A percentile compares a stretch with the other conserved stretches of the same genome.
Evolutionary conservation across 2,888 invertebrate genomes (phyloP).

Genomic region (Mythimna vitellina): DNA sequence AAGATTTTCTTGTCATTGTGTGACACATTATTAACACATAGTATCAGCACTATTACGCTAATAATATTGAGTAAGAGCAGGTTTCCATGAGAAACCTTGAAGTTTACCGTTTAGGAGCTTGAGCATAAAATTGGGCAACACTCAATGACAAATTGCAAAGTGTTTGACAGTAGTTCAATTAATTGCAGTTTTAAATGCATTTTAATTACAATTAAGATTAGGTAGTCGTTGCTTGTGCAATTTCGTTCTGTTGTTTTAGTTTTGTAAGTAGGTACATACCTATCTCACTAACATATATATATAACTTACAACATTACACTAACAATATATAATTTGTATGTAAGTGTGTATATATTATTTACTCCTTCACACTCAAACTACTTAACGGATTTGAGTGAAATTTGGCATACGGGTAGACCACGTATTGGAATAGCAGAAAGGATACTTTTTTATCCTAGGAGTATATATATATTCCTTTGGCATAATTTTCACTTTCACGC

Average conservation of each 20-base stretch:
- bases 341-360: too few relatives aligned
- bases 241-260: background rate
- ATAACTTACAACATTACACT: background rate
- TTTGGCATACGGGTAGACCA: too few relatives aligned
- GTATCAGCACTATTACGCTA: constrained; percentile 54
- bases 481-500: too few relatives aligned
- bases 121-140: constrained; percentile 40
- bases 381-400: too few relatives aligned
- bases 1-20: constrained; percentile 12
- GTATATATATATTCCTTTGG: too few relatives aligned
- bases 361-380: too few relatives aligned
- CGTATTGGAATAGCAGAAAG: too few relatives aligned
- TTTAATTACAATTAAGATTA: constrained; percentile 17
- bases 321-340: too few relatives aligned
- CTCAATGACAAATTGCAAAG: constrained; percentile 47
- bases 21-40: constrained; percentile 50
- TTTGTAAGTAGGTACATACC: background rate
- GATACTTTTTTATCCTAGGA: too few relatives aligned
- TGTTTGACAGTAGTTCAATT: constrained; percentile 8
- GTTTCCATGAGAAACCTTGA: constrained; percentile 53
- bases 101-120: constrained; percentile 23
- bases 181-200: constrained; percentile 22
- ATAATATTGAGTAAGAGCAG: constrained; percentile 48
- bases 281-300: background rate
- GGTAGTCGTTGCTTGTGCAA: constrained; percentile 1